These are phyloP conservation scores for Erpornis zantholeuca DNA, from an alignment of 2,113 vertebrate species.

Conservation along the genomic window DNA sequence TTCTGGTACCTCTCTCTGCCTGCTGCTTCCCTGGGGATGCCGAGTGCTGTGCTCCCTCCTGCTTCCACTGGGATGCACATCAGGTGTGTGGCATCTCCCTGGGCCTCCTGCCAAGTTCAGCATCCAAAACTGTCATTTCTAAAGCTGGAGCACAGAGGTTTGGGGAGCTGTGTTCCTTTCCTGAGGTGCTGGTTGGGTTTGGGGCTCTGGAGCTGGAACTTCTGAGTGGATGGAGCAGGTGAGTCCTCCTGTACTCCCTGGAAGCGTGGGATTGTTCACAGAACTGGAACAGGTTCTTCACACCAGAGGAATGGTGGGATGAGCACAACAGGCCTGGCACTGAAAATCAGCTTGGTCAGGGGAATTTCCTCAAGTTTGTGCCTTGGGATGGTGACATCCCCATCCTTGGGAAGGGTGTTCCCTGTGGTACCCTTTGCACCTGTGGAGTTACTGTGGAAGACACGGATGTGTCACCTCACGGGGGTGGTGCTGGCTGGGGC, in stretches of 20 bases:
- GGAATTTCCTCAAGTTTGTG: background rate
- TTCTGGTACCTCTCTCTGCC: background rate
- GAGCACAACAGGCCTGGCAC: background rate
- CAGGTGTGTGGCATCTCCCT: background rate
- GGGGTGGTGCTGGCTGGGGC: background rate
- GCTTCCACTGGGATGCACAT: background rate
- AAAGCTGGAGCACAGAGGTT: background rate
- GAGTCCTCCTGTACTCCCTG: background rate
- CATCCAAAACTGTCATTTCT: background rate
- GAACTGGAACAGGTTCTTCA: background rate
- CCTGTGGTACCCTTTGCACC: background rate
- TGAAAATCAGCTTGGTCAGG: background rate
- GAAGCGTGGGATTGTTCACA: background rate
- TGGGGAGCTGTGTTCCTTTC: background rate
- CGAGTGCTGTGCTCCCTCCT: background rate
- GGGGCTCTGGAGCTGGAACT: background rate
- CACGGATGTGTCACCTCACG: rapidly evolving
- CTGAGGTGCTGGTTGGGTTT: background rate
- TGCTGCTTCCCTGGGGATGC: background rate
- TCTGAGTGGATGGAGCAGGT: background rate
- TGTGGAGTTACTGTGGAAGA: background rate
- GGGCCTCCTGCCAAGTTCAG: background rate
- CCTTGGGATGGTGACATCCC: background rate
- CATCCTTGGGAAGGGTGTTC: background rate
- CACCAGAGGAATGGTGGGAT: background rate